Evolutionary conservation across 1,140 invertebrate genomes (phyloP).

Genomic region (Diachasma alloeum): DNA sequence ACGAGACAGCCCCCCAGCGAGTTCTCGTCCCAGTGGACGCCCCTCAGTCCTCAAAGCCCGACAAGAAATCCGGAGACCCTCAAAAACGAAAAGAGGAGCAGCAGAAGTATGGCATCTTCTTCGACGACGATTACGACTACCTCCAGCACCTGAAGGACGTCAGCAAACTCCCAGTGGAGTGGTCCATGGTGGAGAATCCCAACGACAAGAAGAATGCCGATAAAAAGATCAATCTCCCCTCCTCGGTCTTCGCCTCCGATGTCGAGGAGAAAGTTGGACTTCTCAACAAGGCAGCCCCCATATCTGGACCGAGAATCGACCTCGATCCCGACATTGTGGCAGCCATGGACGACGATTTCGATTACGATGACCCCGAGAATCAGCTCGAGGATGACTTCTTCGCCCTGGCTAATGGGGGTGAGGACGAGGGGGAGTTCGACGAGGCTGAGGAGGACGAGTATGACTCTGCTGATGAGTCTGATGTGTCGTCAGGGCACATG

Average conservation of each 20-base stretch:
- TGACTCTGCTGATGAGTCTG: constrained; percentile 54
- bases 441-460: constrained; percentile 48
- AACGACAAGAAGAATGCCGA: constrained; percentile 43
- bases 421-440: constrained; percentile 42
- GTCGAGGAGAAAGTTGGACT: constrained; percentile 89
- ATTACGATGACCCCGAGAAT: constrained; percentile 85
- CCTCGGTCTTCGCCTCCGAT: constrained; percentile 90
- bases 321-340: constrained; percentile 94
- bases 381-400: constrained; percentile 92
- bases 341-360: constrained; percentile 92
- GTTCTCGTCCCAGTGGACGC: constrained; percentile 76
- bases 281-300: constrained; percentile 85
- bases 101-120: constrained; percentile 92
- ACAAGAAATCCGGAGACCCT: constrained; percentile 50
- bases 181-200: constrained; percentile 47
- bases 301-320: constrained; percentile 78
- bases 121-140: constrained; percentile 96
- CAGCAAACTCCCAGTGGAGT: constrained; percentile 61
- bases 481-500: constrained; percentile 52
- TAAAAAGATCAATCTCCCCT: constrained; percentile 77
- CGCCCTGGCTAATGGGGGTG: constrained; percentile 75
- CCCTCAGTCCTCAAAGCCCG: constrained; percentile 31
- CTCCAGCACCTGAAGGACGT: constrained; percentile 88
- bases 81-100: constrained; percentile 78
- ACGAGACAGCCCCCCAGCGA: constrained; percentile 86